A percentile compares a stretch with the other conserved stretches of the same genome.
Conservation (phyloP, 2,113 vertebrate genomes). For the Lepus timidus region DNA sequence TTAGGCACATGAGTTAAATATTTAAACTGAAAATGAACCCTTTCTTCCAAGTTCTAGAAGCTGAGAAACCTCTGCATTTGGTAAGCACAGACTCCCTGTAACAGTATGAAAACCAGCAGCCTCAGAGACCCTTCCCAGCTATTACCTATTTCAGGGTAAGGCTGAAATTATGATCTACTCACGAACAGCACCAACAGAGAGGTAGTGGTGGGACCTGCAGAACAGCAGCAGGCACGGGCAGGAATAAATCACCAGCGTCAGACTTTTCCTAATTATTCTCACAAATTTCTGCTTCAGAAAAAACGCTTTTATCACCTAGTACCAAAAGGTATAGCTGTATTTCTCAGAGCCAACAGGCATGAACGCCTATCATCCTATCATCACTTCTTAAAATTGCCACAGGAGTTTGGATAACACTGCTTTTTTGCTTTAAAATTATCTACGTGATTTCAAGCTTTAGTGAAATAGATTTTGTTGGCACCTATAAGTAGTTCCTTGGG, state of each 20-base stretch:
- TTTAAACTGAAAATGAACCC: neutral
- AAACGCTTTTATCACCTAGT: slow-evolving; percentile 24
- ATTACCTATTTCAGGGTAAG: neutral
- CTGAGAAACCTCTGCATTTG: neutral
- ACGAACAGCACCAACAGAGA: neutral
- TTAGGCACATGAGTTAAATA: neutral
- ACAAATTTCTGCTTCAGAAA: neutral
- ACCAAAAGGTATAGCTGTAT: neutral
- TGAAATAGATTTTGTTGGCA: neutral
- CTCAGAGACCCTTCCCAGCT: neutral
- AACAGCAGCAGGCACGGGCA: neutral
- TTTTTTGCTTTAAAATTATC: slow-evolving; percentile 49
- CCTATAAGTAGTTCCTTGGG: neutral
- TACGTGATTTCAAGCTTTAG: neutral
- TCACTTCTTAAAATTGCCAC: neutral
- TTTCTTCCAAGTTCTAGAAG: neutral
- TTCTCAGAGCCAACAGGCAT: neutral
- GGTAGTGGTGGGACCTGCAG: neutral
- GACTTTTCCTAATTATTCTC: neutral
- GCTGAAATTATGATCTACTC: neutral
- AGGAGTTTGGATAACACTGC: neutral
- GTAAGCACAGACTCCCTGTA: neutral
- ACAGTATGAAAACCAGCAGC: neutral
- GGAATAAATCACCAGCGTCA: neutral
- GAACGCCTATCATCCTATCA: neutral